These are phyloP conservation scores for Irena cyanogastra DNA, from an alignment of 2,113 vertebrate genomes.

Conservation along the genomic window DNA sequence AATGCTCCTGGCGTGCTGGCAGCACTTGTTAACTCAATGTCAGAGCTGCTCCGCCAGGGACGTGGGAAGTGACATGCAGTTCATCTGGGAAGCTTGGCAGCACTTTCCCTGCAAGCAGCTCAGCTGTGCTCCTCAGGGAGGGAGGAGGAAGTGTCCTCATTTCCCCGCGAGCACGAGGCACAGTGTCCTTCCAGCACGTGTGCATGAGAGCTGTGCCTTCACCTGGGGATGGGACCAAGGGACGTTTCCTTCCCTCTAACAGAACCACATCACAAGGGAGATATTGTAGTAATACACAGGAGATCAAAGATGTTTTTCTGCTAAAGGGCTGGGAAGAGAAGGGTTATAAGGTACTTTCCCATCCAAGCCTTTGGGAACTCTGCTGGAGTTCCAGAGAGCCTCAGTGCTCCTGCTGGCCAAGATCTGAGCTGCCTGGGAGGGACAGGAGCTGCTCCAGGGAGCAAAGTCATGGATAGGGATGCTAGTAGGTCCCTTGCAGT, in stretches of 20 bases:
- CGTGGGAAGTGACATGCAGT: constrained; percentile 5
- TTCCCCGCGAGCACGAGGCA: background rate
- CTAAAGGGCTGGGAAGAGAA: background rate
- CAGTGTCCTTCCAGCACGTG: background rate
- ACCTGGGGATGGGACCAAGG: background rate
- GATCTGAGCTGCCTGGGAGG: background rate
- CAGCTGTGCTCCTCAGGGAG: constrained; percentile 44
- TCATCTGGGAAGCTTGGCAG: constrained; percentile 56
- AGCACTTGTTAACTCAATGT: background rate
- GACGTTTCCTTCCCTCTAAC: background rate
- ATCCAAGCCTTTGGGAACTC: background rate
- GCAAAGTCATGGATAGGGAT: background rate
- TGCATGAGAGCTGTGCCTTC: background rate
- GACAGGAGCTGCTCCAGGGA: background rate
- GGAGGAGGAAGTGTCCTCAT: constrained; percentile 29
- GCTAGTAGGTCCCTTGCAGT: background rate
- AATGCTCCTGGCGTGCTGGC: background rate
- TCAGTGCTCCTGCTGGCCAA: background rate
- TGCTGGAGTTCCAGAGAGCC: background rate
- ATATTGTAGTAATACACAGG: background rate
- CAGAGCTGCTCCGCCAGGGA: constrained; percentile 5
- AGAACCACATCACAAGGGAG: background rate
- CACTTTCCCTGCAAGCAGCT: background rate
- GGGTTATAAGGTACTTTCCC: constrained; percentile 22
- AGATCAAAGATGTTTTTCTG: background rate